Conservation (phyloP, 2,888 invertebrate genomes). For the Rhyacophila evoluta region DNA sequence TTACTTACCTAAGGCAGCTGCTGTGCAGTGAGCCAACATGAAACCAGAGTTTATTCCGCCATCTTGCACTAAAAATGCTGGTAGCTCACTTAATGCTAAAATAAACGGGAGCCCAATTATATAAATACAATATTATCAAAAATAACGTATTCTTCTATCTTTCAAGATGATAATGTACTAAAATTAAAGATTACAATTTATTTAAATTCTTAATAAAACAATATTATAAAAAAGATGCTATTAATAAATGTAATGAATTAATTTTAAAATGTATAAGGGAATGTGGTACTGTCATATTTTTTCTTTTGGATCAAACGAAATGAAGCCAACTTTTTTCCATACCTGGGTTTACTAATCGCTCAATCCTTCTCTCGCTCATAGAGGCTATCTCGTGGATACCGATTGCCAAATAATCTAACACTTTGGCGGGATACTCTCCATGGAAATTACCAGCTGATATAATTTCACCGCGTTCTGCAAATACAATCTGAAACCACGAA, state of each 20-base stretch:
- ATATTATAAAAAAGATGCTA: too few relatives aligned
- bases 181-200: too few relatives aligned
- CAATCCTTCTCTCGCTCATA: conserved; percentile 75
- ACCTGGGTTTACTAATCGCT: conserved; percentile 75
- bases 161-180: too few relatives aligned
- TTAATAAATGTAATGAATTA: too few relatives aligned
- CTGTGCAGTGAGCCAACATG: conserved; percentile 77
- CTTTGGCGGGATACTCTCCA: conserved; percentile 78
- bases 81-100: conserved; percentile 70
- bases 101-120: too few relatives aligned
- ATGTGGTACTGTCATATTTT: too few relatives aligned
- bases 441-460: conserved; percentile 79
- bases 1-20: conserved; percentile 71
- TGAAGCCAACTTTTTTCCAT: too few relatives aligned
- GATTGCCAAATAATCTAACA: conserved; percentile 74
- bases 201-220: too few relatives aligned
- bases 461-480: conserved; percentile 71
- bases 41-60: conserved; percentile 79
- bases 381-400: conserved; percentile 75
- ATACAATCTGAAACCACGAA: conserved; percentile 65
- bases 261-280: too few relatives aligned
- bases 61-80: conserved; percentile 74
- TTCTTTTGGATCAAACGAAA: too few relatives aligned
- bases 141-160: too few relatives aligned
- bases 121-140: too few relatives aligned